Evolutionary conservation across 2,888 invertebrate genomes (phyloP), one percentile per base, ranked within the genome.

Genomic region (Carcina quercana): DNA sequence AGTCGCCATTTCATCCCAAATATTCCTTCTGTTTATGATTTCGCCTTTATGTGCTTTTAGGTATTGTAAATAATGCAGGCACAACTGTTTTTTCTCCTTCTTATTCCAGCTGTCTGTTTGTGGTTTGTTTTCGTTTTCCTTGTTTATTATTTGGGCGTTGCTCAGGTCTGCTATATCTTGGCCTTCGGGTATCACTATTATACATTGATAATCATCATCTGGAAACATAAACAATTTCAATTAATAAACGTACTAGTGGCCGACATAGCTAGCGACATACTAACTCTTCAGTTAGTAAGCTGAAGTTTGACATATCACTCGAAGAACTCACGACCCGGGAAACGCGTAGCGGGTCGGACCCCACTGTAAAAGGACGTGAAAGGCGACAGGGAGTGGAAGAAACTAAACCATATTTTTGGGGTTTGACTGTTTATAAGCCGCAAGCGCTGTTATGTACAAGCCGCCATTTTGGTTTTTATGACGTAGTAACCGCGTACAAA

Each of bases 191-290:
- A 82, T 53, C 0, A 83, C 78, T 10, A 83, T 80, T 12, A 83
- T 76, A 45, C 79, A 82, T 45, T 80, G 65, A 29, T 63, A 79
- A 35, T 82, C 82, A 0, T 82, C 82, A 42, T 82, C 82, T 83
- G 76, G 15, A 66, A 54, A 33, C 11, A 24, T 15, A 25, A 26
- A 37, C 20, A 35, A 29, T 7, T n/a, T n/a, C n/a, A n/a, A 6
- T 20, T 14, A 13, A 21, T 24, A 6, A 30, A 3, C 19, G 22
- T 22, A 21, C 21, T 13, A 13, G n/a, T 25, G 13, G 6, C 25
- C 11, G 12, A 13, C 12, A 13, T 13, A 13, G 3, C 13, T n/a
- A n/a, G n/a, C n/a, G n/a, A n/a, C n/a, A n/a, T n/a, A n/a, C n/a
- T n/a, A n/a, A n/a, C n/a, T n/a, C n/a, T n/a, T n/a, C n/a, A n/a